phyloP scores from a whole-genome alignment of 2,113 vertebrate species.

The Todiramphus chloris region DNA sequence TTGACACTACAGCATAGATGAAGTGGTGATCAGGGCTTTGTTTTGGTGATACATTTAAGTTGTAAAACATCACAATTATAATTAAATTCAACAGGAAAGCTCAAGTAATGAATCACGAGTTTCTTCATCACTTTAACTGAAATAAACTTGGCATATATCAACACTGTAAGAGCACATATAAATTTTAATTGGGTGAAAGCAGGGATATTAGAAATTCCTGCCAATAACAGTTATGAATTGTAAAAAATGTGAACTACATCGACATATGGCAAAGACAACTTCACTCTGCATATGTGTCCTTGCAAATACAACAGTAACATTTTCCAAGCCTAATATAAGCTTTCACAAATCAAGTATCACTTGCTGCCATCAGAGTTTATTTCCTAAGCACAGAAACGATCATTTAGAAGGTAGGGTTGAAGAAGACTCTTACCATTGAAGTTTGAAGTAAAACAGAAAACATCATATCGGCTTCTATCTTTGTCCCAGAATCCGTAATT shows the following conservation, averaged over 20 bases:
- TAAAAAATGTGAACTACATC: rapidly evolving
- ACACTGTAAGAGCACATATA: background rate
- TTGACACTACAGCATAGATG: background rate
- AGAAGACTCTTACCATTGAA: conserved; percentile 78
- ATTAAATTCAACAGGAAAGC: background rate
- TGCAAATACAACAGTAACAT: background rate
- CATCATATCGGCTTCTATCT: conserved; percentile 83
- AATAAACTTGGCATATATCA: background rate
- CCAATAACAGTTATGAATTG: background rate
- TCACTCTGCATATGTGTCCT: rapidly evolving
- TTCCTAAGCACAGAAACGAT: background rate
- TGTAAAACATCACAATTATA: background rate
- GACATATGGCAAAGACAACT: background rate
- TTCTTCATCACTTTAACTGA: background rate
- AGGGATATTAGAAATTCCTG: background rate
- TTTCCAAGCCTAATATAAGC: background rate
- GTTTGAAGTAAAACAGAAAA: conserved; percentile 89
- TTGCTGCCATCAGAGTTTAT: background rate
- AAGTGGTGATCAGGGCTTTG: background rate
- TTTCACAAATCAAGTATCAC: background rate
- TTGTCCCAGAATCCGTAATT: conserved; percentile 90
- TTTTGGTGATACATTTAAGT: background rate
- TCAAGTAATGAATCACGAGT: background rate
- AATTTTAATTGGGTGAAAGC: background rate
- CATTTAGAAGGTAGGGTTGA: rapidly evolving